Base-by-base conservation (phyloP, 2,113 vertebrate species). In the Apaloderma vittatum region DNA sequence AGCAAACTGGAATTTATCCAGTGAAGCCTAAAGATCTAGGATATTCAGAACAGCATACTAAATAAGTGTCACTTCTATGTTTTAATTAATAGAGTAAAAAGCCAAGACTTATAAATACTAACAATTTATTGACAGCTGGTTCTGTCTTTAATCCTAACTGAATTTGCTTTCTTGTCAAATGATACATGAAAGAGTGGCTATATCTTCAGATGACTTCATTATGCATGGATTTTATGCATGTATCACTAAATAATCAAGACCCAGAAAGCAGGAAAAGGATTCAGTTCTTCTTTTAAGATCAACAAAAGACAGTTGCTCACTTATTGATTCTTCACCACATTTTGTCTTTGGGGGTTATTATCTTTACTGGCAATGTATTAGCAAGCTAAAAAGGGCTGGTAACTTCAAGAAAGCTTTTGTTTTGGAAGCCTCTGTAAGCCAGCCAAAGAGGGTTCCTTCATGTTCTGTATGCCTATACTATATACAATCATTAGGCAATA, bases 101-200 rank as follows among this genome's bases (percentile, higher is more conserved):
- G 34, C 37, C 32, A 66, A 79, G 18, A 16, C n/a, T 78, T 57
- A 92, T 76, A 90, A 94, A 95, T 62, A 36, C 32, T 88, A 72
- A 82, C 48, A 71, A 54, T 58, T 46, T 86, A 86, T 89, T 86
- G 88, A 82, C 37, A 66, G 37, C 6, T 74, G 58, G 23, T 78
- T 85, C 8, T 18, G 58, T 62, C 48, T 92, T 95, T 71, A 51
- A 78, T 97, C 37, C 34, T 86, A 71, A 88, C 58, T 74, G 61
- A 88, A 92, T 88, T 96, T n/a, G 62, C 18, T 70, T 92, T 59
- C 76, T 78, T 94, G 61, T 88, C 27, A 85, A 87, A 92, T 0
- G 19, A 34, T 55, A 86, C 48, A 67, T 81, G 43, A 93, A 91
- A 76, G 73, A 27, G 11, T 36, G 30, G 4, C n/a, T 81, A 1